These are phyloP conservation scores for Alfaro cultratus DNA, from an alignment of 2,797 vertebrate genomes.

Conservation along the genomic window DNA sequence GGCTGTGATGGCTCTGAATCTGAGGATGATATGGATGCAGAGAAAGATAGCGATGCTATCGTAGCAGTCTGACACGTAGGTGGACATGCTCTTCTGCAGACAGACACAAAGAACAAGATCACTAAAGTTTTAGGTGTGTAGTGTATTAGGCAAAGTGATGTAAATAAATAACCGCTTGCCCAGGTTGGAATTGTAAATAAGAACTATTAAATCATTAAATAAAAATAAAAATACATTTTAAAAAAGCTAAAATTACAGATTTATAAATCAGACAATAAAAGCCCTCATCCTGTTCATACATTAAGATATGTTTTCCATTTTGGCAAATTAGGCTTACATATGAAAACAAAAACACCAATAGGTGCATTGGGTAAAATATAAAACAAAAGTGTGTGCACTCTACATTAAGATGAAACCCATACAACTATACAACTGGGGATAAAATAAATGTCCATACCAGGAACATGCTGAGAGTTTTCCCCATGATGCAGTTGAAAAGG, in stretches of 20 bases:
- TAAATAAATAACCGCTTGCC: neutral
- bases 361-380: neutral
- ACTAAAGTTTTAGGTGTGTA: neutral
- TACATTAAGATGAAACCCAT: neutral
- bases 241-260: neutral
- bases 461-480: conserved; percentile 89
- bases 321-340: neutral
- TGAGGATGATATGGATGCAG: conserved; percentile 92
- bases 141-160: neutral
- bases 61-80: conserved; percentile 90
- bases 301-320: neutral
- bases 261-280: neutral
- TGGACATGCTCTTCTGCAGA: conserved; percentile 88
- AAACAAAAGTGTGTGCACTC: neutral
- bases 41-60: conserved; percentile 94
- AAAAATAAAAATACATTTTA: neutral
- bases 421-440: neutral
- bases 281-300: neutral
- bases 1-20: conserved; percentile 87
- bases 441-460: conserved; percentile 72
- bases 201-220: neutral
- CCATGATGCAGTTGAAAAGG: conserved; percentile 93
- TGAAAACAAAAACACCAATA: neutral
- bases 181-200: neutral
- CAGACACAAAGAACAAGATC: neutral